phyloP scores from a whole-genome alignment of 1,140 invertebrate species.

The Bombus superbus region DNA sequence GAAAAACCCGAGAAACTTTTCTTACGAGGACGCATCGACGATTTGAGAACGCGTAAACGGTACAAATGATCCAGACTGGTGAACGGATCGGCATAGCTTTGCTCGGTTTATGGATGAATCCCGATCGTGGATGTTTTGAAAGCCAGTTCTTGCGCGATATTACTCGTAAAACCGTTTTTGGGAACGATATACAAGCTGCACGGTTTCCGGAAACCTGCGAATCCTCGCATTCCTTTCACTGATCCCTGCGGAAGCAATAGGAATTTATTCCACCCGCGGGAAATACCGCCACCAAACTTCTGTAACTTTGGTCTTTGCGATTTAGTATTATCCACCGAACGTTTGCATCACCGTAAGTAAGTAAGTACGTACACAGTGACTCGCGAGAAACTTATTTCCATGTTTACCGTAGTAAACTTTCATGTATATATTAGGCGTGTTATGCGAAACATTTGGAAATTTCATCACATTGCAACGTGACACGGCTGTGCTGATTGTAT shows the following conservation, averaged over 20 bases:
- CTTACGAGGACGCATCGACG: no score
- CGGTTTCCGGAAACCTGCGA: background rate
- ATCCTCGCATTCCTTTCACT: background rate
- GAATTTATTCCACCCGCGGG: background rate
- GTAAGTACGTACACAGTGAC: background rate
- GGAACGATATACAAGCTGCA: background rate
- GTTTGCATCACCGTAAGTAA: background rate
- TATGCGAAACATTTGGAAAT: background rate
- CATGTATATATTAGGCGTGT: no score
- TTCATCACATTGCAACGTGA: background rate
- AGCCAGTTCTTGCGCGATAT: background rate
- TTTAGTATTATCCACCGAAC: background rate
- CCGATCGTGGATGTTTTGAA: background rate
- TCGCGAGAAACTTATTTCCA: no score
- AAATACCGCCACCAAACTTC: background rate
- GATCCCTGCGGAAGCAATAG: background rate
- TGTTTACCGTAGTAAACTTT: no score
- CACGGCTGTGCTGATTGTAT: background rate
- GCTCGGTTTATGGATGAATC: constrained; percentile 10
- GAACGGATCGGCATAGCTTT: constrained; percentile 1
- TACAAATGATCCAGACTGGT: background rate
- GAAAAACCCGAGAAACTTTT: background rate
- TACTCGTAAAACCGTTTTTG: background rate
- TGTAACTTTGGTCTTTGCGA: background rate
- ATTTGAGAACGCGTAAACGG: background rate